A percentile compares a stretch with the other conserved stretches of the same genome.
Evolutionary conservation across 35 echinoderm and acorn worm species (phyloP).

Genomic region (Hemicentrotus pulcherrimus): DNA sequence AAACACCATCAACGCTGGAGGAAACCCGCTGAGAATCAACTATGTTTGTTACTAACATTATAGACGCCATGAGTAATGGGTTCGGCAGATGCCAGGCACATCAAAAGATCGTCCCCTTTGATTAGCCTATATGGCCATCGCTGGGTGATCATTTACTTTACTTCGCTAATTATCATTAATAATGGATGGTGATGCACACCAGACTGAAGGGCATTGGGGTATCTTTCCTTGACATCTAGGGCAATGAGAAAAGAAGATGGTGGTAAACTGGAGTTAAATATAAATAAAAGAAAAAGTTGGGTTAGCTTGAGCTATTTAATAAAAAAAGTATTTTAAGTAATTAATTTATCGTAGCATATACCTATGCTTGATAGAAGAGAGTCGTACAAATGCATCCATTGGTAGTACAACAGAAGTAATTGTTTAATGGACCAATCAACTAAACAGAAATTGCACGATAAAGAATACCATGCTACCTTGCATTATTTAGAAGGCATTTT

Average conservation of each 20-base stretch:
- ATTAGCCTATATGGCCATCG: neutral
- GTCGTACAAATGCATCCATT: too few species aligned
- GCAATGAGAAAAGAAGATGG: neutral
- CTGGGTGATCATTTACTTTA: neutral
- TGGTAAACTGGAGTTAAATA: neutral
- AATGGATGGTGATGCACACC: neutral
- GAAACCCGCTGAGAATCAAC: neutral
- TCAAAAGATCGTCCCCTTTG: neutral
- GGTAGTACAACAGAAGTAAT: too few species aligned
- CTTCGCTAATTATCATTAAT: neutral
- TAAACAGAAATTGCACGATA: too few species aligned
- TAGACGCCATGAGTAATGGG: neutral
- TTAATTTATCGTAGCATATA: too few species aligned
- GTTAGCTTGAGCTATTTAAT: too few species aligned
- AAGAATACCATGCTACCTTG: too few species aligned
- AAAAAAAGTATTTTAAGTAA: too few species aligned
- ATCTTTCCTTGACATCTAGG: neutral
- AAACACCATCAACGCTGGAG: neutral
- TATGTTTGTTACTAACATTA: neutral
- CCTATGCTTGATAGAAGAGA: too few species aligned
- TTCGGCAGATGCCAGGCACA: neutral
- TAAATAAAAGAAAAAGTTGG: too few species aligned
- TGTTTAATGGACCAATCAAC: too few species aligned
- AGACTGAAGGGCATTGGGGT: neutral
- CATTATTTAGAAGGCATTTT: too few species aligned